Percentiles rank a stretch among this genome's conserved stretches.
phyloP scores from a whole-genome alignment of 2,113 vertebrate species.

The Lophotis ruficrista region DNA sequence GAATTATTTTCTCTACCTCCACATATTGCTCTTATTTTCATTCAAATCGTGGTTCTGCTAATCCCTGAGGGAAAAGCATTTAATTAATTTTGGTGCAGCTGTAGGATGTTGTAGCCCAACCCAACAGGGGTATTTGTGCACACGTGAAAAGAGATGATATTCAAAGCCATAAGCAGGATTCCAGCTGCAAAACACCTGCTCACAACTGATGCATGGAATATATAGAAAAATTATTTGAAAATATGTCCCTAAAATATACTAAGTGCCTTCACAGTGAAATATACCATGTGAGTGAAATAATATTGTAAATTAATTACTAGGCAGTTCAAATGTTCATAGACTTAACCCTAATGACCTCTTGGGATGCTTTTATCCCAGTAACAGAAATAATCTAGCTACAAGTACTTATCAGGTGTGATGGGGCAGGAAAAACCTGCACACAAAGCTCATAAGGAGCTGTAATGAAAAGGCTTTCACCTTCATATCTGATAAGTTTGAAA shows the following conservation, averaged over 20 bases:
- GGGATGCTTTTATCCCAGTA: not conserved
- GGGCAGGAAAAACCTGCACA: not conserved
- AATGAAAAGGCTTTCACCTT: not conserved
- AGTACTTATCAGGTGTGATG: not conserved
- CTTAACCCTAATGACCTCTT: not conserved
- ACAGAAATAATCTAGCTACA: not conserved
- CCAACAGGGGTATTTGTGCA: not conserved
- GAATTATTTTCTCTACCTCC: not conserved
- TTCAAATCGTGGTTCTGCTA: not conserved
- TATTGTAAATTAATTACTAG: not conserved
- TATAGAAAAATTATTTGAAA: not conserved
- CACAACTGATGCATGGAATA: not conserved
- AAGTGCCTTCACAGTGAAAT: not conserved
- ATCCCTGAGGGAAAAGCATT: not conserved
- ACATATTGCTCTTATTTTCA: not conserved
- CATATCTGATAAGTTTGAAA: not conserved
- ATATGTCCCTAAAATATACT: not conserved
- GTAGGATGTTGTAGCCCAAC: not conserved
- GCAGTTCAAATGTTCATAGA: not conserved
- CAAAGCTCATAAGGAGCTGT: not conserved
- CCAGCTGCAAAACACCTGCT: not conserved
- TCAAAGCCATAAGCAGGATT: not conserved
- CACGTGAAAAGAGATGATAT: not conserved
- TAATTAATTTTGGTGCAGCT: not conserved
- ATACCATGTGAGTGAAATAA: not conserved